A percentile compares a stretch with the other conserved stretches of the same genome.
Conservation (phyloP, 1,140 invertebrate species). For the Eriocheir sinensis region DNA sequence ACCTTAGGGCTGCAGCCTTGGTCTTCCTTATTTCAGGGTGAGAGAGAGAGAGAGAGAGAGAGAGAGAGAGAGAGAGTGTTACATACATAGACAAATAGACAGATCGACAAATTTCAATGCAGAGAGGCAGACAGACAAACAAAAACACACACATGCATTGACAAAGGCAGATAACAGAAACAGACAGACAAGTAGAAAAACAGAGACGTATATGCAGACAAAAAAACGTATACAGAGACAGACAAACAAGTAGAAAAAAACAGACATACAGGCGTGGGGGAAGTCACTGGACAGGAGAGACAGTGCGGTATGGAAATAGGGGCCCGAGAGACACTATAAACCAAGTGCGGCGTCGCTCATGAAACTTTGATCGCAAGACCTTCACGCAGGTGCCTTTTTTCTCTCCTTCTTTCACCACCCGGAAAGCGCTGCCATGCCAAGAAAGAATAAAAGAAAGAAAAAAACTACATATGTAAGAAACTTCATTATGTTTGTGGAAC, state of each 20-base stretch:
- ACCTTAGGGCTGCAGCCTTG: too few species aligned
- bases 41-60: too few species aligned
- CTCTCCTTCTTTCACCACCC: neutral
- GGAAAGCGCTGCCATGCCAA: neutral
- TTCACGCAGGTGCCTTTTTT: constrained; percentile 29
- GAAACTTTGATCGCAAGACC: constrained; percentile 56
- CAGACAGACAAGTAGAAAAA: constrained; percentile 40
- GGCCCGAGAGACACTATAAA: constrained; percentile 35
- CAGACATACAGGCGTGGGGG: neutral
- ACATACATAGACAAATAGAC: too few species aligned
- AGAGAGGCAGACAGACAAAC: neutral
- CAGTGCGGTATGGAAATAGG: constrained; percentile 56
- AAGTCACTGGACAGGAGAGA: neutral
- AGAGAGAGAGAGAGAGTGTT: too few species aligned
- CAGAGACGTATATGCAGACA: constrained; percentile 5
- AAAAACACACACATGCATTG: too few species aligned
- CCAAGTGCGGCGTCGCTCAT: constrained; percentile 39
- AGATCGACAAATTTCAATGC: too few species aligned
- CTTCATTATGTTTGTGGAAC: too few species aligned
- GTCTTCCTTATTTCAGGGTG: neutral
- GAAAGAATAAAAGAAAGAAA: neutral
- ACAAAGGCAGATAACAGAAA: too few species aligned
- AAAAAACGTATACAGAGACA: neutral
- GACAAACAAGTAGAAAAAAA: neutral
- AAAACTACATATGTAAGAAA: too few species aligned